These are phyloP conservation scores for Seison nebaliae DNA, from an alignment of 1,140 invertebrate species.

Conservation along the genomic window DNA sequence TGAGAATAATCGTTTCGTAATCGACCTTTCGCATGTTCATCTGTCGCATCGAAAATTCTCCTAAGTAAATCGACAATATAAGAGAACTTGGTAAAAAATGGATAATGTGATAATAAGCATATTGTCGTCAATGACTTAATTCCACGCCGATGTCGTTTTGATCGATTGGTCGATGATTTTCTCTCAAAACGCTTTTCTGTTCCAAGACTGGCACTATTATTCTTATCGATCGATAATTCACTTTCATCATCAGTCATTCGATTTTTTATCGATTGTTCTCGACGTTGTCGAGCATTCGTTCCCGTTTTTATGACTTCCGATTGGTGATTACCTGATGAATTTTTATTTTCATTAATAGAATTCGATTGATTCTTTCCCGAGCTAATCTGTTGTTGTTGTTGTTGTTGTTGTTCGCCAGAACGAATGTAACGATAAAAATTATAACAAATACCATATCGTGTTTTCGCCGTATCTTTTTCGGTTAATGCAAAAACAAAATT, in stretches of 20 bases:
- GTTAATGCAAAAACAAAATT: conserved; percentile 95
- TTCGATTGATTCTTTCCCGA: conserved; percentile 18
- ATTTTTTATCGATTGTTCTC: not conserved
- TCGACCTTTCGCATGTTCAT: conserved; percentile 61
- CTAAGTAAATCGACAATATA: conserved; percentile 81
- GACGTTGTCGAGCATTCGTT: not conserved
- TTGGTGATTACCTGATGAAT: too few relatives aligned
- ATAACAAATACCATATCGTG: conserved; percentile 56
- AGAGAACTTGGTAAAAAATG: conserved; percentile 85
- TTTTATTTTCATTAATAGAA: conserved; percentile 14
- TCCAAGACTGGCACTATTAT: conserved; percentile 1
- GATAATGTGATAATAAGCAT: conserved; percentile 91
- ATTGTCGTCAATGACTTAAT: conserved; percentile 53
- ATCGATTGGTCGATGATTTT: not conserved
- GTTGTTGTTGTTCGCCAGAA: conserved; percentile 30
- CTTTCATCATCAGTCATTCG: conserved; percentile 1
- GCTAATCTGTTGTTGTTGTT: too few relatives aligned
- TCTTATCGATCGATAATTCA: too few relatives aligned
- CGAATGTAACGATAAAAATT: conserved; percentile 75
- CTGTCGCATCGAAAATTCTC: conserved; percentile 77
- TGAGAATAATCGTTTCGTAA: conserved; percentile 57
- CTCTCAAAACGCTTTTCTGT: conserved; percentile 4
- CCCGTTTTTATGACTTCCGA: conserved; percentile 1
- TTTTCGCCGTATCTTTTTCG: conserved; percentile 83
- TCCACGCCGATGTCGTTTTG: conserved; percentile 16